Evolutionary conservation across 1,140 invertebrate species (phyloP), one percentile per base, ranked within the genome.

Genomic region (Drosophila punjabiensis): DNA sequence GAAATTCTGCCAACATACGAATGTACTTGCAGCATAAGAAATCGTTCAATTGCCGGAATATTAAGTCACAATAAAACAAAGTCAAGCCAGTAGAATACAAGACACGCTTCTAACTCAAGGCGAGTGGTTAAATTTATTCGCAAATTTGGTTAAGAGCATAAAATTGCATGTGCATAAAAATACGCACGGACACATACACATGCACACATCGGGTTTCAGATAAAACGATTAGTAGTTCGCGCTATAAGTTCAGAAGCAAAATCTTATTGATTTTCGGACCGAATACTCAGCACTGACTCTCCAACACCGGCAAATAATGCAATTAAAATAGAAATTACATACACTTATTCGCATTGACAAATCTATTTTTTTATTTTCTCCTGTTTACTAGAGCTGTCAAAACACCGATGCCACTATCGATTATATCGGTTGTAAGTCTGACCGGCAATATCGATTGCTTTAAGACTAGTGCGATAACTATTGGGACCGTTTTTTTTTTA

Each of bases 161-260:
- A 58, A 74, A 74, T 41, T 74, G 68, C 70, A 73, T 74, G 70
- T 74, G 68, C 70, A 73, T 61, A 74, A 61, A 60, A 74, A 61
- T 52, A 74, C 37, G 50, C 70, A 74, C 70, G 55, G n/a, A 50
- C 59, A 74, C 70, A 70, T 39, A 73, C 70, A 61, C 59, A 74
- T 60, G 52, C 41, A 74, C 30, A 52, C 28, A 30, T 11, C 18
- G 39, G 10, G 20, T 69, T 52, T 39, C 20, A 43, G 11, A 18
- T 9, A 24, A 30, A 33, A 55, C 45, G 35, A 37, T 37, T 13
- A 11, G 11, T 30, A 18, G 39, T 18, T 16, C 18, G 30, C 3
- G 16, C 35, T 43, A 20, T 1, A 45, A 30, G 47, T 28, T 9
- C 30, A 37, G 5, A 10, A 28, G 14, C 4, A 8, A 32, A 11